These are phyloP conservation scores for Henricia sp. DNA, from an alignment of 53 echinoderm and acorn worm species.

Conservation along the genomic window DNA sequence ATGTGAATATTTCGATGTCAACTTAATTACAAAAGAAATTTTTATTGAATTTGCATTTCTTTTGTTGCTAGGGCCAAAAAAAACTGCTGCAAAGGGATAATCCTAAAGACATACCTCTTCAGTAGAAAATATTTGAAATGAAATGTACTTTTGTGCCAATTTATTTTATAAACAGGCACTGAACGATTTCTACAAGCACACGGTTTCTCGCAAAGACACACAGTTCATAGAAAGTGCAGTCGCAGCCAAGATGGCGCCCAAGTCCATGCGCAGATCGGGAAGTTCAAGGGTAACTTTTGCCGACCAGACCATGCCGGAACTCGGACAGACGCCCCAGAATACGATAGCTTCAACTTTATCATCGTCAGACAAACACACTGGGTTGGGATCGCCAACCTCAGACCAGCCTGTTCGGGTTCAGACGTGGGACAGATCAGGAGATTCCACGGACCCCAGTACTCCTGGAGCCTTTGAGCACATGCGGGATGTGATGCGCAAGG, in stretches of 20 bases:
- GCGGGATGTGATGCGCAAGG: constrained; percentile 74
- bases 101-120: no score
- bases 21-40: no score
- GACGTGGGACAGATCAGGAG: constrained; percentile 6
- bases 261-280: constrained; percentile 32
- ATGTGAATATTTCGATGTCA: no score
- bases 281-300: constrained; percentile 52
- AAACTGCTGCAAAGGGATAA: no score
- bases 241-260: constrained; percentile 40
- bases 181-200: constrained; percentile 75
- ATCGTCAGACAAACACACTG: constrained; percentile 24
- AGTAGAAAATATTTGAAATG: no score
- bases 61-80: no score
- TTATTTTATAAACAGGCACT: constrained; percentile 68
- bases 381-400: constrained; percentile 19
- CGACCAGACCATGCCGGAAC: not conserved
- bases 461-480: constrained; percentile 97
- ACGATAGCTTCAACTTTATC: not conserved
- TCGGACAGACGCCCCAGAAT: constrained; percentile 12
- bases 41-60: no score
- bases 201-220: constrained; percentile 71
- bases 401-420: constrained; percentile 22
- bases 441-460: constrained; percentile 54
- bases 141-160: no score
- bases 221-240: constrained; percentile 56